These are phyloP conservation scores for Mesoligia furuncula DNA, from an alignment of 2,888 invertebrate genomes.

Conservation along the genomic window DNA sequence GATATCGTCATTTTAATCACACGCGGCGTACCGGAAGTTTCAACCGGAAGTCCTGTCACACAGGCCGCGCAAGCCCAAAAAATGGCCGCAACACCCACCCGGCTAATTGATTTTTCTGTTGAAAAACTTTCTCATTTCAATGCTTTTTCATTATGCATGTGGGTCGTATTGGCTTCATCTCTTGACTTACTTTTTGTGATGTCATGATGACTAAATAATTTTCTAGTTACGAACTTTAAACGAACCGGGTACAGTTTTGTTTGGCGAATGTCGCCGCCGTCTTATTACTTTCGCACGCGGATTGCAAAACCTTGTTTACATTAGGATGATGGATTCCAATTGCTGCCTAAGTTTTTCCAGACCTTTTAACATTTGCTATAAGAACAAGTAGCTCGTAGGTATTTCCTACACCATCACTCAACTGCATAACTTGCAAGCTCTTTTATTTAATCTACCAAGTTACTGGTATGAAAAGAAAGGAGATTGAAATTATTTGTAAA, in stretches of 20 bases:
- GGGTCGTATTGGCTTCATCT: neutral
- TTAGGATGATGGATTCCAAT: slow-evolving; percentile 26
- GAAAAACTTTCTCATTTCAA: neutral
- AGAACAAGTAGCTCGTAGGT: neutral
- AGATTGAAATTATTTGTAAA: neutral
- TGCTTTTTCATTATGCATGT: neutral
- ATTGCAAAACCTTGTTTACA: slow-evolving; percentile 1
- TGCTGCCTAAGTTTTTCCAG: slow-evolving; percentile 22
- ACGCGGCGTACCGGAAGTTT: too few species aligned
- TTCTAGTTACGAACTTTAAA: neutral
- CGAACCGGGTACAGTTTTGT: neutral
- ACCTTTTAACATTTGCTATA: neutral
- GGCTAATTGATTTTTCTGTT: neutral
- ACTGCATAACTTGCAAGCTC: neutral
- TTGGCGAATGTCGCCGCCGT: neutral
- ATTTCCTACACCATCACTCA: neutral
- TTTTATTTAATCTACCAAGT: neutral
- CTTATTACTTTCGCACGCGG: neutral
- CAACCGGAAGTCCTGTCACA: too few species aligned
- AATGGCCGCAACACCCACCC: too few species aligned
- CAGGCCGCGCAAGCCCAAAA: too few species aligned
- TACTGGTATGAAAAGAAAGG: neutral
- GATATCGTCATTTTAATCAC: too few species aligned
- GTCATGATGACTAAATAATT: neutral
- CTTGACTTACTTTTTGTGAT: neutral